Base-by-base conservation (phyloP, 2,888 invertebrate genomes). In the Pterostichus madidus region DNA sequence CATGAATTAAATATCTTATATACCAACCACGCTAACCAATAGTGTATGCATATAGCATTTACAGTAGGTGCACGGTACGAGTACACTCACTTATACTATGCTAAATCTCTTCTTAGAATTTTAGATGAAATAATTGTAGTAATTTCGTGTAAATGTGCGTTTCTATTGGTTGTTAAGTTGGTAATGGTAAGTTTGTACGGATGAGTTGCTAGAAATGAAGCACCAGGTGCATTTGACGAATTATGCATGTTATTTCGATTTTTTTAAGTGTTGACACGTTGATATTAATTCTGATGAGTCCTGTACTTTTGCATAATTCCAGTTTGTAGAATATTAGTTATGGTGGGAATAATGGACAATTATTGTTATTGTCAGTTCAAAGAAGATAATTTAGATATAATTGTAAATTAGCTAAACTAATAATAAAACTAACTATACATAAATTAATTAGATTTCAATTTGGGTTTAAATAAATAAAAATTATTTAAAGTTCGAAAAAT, bases 1-100 rank as follows among this genome's bases (percentile, higher is more conserved):
- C 17, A 61, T 61, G 61, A 61, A 61, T 61, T 61, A 61, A 61
- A 31, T 61, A 61, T 61, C 10, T 10, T 61, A 59, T 61, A 61
- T 61, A 31, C 61, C 7, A 1, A 10, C 31, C 11, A 13, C 13
- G 31, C 24, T 17, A 61, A 61, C n/a, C 61, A 61, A 7, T 31
- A 11, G 17, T 39, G 39, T 53, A 15, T 24, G 11, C 32, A 61
- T 61, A 17, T 11, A 61, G 13, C 24, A 24, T 24, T 24, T 24
- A 24, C 3, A 24, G 2, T 24, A 24, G 24, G 24, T 24, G 3
- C 24, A 24, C 24, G 24, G 24, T 24, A n/a, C n/a, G n/a, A n/a
- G n/a, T n/a, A 24, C 24, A 24, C 24, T 24, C 24, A 24, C 24
- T 24, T 24, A 11, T 31, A 61, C 61, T 31, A n/a, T 17, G 2